A percentile compares a stretch with the other conserved stretches of the same genome.
Conservation (phyloP, 2,113 vertebrate species). For the Atrichornis clamosus region DNA sequence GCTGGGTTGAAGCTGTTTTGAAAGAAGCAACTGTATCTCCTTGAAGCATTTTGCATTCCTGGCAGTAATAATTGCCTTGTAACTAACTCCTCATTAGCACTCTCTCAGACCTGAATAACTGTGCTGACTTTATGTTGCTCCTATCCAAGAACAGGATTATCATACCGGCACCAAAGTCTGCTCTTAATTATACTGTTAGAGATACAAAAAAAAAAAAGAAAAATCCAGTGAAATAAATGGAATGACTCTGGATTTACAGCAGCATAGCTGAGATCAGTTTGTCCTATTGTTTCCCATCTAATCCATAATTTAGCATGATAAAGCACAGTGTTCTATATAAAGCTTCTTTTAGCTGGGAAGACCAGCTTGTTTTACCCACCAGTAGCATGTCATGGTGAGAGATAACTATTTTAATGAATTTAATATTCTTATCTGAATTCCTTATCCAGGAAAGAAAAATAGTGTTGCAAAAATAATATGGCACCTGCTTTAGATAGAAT, state of each 20-base stretch:
- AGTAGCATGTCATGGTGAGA: neutral
- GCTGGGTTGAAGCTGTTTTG: neutral
- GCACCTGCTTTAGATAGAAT: neutral
- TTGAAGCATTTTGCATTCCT: constrained; percentile 17
- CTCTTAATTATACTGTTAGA: constrained; percentile 14
- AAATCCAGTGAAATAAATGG: neutral
- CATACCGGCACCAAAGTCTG: neutral
- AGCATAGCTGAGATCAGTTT: neutral
- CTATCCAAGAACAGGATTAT: constrained; percentile 46
- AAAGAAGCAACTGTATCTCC: constrained; percentile 5
- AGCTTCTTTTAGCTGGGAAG: neutral
- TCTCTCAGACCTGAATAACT: neutral
- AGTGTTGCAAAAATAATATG: neutral
- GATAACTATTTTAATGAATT: neutral
- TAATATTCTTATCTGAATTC: neutral
- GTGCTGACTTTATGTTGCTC: neutral
- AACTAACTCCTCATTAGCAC: constrained; percentile 38
- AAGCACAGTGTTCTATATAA: neutral
- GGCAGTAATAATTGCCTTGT: constrained; percentile 10
- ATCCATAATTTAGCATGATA: neutral
- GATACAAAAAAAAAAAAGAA: neutral
- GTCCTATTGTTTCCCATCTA: neutral
- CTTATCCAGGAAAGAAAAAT: neutral
- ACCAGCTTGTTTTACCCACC: neutral
- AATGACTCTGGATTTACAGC: neutral